Base-by-base conservation (phyloP, 2,888 invertebrate species). In the Zonitis immaculata region DNA sequence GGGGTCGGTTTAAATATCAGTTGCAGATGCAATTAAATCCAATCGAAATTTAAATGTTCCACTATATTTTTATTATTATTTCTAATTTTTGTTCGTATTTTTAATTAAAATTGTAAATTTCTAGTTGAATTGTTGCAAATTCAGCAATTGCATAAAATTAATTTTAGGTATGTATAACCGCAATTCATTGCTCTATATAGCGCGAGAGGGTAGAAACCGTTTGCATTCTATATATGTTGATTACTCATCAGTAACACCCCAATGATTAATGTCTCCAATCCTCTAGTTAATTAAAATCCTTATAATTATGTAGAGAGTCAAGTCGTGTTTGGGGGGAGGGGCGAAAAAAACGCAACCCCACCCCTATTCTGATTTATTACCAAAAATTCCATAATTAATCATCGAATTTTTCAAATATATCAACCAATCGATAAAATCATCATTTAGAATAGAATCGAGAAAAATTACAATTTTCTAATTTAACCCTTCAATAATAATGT, bases 221-320 rank as follows among this genome's bases (percentile, higher is more conserved):
- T 58, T 60, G 32, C 32, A 32, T 7, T 32, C 32, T 59, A 56
- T 66, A 66, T 66, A 70, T 64, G 68, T 68, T 72, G 71, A 72
- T 72, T 72, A 72, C 68, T 72, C 72, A 72, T 71, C 72, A 68
- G 72, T 66, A 67, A 72, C 71, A 66, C 71, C 71, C 71, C 59
- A 62, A 62, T 72, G 72, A 73, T 72, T 73, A 72, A 73, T 73
- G 72, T 61, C 56, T 63, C 66, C 70, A 71, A 72, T 72, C 66
- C 67, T 61, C 63, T 66, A 68, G 72, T 72, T 72, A 72, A 72
- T 73, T 73, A 72, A 73, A 73, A 72, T 69, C 69, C 67, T 72
- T 70, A 72, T 71, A 72, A 72, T 73, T 72, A 70, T 68, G 66
- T 64, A 63, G 66, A 59, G 60, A 65, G 62, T 59, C 60, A 56